A percentile compares a stretch with the other conserved stretches of the same genome.
Evolutionary conservation across 2,888 invertebrate genomes (phyloP).

Genomic region (Cantharis rufa): DNA sequence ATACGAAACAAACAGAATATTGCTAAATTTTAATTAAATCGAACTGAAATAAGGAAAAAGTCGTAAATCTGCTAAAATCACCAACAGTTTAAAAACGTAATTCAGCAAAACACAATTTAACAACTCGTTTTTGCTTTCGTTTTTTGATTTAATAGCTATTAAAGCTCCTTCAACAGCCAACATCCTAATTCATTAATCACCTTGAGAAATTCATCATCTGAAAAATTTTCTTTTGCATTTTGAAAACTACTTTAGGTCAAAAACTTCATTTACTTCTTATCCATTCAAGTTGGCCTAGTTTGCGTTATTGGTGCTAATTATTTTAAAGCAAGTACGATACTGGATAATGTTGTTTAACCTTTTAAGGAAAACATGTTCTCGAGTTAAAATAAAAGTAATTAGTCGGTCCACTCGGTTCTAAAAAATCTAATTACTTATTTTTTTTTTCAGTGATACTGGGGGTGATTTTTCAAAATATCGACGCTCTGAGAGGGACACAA

Average conservation of each 20-base stretch:
- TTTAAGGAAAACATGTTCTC: neutral
- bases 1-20: neutral
- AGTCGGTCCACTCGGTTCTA: neutral
- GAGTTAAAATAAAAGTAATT: neutral
- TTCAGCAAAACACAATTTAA: neutral
- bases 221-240: neutral
- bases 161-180: neutral
- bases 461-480: conserved; percentile 59
- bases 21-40: neutral
- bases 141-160: neutral
- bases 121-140: neutral
- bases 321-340: neutral
- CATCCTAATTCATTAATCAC: neutral
- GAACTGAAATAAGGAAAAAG: neutral
- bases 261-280: neutral
- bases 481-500: conserved; percentile 63
- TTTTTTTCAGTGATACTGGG: conserved; percentile 54
- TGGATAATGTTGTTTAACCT: neutral
- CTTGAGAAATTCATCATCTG: neutral
- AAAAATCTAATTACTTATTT: neutral
- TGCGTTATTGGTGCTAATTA: neutral
- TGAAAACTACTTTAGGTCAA: neutral
- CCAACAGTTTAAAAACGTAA: neutral
- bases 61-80: neutral
- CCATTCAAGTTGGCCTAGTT: neutral